Evolutionary conservation across 23 tunicate species (phyloP).

Genomic region (Styela plicata): DNA sequence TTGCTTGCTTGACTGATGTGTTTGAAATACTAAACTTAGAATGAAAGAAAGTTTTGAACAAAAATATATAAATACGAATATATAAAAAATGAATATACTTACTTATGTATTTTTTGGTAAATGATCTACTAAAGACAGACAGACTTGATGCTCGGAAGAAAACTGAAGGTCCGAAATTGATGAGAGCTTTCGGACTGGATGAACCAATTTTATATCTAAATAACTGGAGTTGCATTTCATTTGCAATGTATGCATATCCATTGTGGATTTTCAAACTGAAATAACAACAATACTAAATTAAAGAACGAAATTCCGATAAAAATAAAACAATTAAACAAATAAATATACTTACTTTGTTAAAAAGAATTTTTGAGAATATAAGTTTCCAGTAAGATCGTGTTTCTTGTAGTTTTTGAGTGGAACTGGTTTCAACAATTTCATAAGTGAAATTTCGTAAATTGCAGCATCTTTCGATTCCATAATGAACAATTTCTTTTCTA

Average conservation of each 20-base stretch:
- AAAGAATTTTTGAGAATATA: not conserved
- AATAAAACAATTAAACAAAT: no score
- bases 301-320: no score
- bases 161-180: slow-evolving; percentile 40
- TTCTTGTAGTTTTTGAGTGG: not conserved
- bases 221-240: slow-evolving; percentile 4
- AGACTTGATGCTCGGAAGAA: slow-evolving; percentile 28
- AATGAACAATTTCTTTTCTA: not conserved
- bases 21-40: no score
- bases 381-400: not conserved
- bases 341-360: not conserved
- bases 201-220: slow-evolving; percentile 27
- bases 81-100: slow-evolving; percentile 11
- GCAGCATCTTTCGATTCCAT: not conserved
- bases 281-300: no score
- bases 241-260: slow-evolving; percentile 27
- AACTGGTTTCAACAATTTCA: not conserved
- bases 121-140: slow-evolving; percentile 32
- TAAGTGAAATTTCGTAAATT: not conserved
- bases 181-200: slow-evolving; percentile 33
- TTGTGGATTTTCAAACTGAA: slow-evolving; percentile 46
- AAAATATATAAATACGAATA: no score
- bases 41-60: no score
- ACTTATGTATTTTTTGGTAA: slow-evolving; percentile 12
- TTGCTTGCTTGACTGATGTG: no score